Conservation (phyloP, 2,113 vertebrate genomes). For the Platysteira castanea region DNA sequence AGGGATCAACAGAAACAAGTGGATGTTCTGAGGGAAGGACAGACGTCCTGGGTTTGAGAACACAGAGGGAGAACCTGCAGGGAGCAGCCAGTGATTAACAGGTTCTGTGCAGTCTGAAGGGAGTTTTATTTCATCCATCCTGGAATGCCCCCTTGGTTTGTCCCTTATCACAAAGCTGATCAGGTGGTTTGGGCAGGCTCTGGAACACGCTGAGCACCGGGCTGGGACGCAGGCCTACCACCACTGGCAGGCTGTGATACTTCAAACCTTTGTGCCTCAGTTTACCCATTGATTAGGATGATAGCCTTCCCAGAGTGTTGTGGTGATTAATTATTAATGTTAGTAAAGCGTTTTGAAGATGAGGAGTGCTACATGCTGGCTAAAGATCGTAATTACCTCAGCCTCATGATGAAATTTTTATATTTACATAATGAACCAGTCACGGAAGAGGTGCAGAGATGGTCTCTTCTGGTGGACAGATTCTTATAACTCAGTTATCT, state of each 20-base stretch:
- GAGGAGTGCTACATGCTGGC: constrained; percentile 16
- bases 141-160: not conserved
- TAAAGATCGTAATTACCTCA: constrained; percentile 31
- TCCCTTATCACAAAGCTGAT: not conserved
- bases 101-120: not conserved
- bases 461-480: constrained; percentile 22
- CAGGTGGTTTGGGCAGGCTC: not conserved
- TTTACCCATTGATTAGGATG: not conserved
- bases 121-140: not conserved
- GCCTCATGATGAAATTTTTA: not conserved
- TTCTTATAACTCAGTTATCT: not conserved
- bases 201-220: not conserved
- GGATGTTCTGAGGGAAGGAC: not conserved
- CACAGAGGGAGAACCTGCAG: not conserved
- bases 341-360: not conserved
- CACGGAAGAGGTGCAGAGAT: not conserved
- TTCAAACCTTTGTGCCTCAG: not conserved
- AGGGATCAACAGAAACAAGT: not conserved
- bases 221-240: not conserved
- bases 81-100: not conserved
- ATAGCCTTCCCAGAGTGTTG: constrained; percentile 10
- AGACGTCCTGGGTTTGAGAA: not conserved
- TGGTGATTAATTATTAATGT: constrained; percentile 33
- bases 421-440: constrained; percentile 32
- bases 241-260: not conserved